A percentile compares a stretch with the other conserved stretches of the same genome.
These are phyloP conservation scores for Parasteatoda lunata DNA, from an alignment of 2,888 invertebrate genomes.

Conservation along the genomic window DNA sequence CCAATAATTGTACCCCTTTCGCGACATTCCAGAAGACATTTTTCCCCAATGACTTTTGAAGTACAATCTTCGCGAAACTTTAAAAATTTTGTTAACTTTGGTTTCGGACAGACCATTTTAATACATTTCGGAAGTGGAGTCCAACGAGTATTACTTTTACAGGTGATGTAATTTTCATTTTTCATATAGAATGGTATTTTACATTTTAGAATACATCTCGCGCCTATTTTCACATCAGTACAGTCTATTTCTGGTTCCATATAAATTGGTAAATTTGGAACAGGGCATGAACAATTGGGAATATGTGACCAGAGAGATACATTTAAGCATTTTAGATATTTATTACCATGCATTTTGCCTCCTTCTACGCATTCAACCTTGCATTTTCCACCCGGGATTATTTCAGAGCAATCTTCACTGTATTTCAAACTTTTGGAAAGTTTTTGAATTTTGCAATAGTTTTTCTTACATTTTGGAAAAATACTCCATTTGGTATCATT, in stretches of 20 bases:
- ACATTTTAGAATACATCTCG: constrained; percentile 10
- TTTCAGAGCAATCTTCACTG: constrained; percentile 4
- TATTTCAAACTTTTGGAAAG: background rate
- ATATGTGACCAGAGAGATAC: background rate
- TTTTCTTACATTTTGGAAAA: constrained; percentile 14
- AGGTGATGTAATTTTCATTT: background rate
- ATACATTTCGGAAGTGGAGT: constrained; percentile 6
- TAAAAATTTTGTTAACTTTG: constrained; percentile 6
- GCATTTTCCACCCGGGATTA: background rate
- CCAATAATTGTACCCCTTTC: constrained; percentile 8
- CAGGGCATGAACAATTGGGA: constrained; percentile 32
- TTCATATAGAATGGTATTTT: background rate
- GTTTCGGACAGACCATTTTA: background rate
- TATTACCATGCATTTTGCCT: background rate
- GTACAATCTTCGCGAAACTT: constrained; percentile 9
- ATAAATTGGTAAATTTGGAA: background rate
- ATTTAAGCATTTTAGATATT: constrained; percentile 9
- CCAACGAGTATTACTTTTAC: constrained; percentile 9
- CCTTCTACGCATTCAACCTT: constrained; percentile 7
- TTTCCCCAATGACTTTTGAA: background rate
- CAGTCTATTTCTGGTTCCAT: constrained; percentile 4
- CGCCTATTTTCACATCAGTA: background rate
- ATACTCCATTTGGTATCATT: constrained; percentile 16
- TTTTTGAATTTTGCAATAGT: background rate
- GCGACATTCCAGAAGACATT: constrained; percentile 2